A percentile compares a stretch with the other conserved stretches of the same genome.
phyloP scores from a whole-genome alignment of 2,888 invertebrate genomes.

The Rotaria magnacalcarata region DNA sequence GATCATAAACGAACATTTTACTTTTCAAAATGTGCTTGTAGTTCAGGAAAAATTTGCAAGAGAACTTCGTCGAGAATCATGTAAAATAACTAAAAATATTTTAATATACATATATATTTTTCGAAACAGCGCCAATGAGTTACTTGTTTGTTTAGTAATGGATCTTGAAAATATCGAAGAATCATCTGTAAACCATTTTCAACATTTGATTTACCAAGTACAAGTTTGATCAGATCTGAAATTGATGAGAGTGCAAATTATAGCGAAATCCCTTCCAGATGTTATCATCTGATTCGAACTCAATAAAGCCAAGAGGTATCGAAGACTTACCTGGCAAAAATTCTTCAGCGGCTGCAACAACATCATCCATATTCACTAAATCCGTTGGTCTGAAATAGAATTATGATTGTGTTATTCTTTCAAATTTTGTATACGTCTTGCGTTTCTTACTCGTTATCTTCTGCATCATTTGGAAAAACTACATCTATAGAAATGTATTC shows the following conservation, averaged over 20 bases:
- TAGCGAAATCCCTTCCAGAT: background rate
- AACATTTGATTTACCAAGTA: constrained; percentile 10
- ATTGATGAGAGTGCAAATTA: background rate
- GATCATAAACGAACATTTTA: background rate
- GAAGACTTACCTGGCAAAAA: background rate
- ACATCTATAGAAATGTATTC: background rate
- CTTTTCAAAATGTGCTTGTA: constrained; percentile 2
- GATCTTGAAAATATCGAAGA: constrained; percentile 19
- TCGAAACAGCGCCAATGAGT: too few species aligned
- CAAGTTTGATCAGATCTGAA: constrained; percentile 12
- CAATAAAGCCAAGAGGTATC: too few species aligned
- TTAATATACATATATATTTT: background rate
- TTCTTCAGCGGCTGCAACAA: constrained; percentile 17
- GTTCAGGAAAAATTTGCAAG: constrained; percentile 3
- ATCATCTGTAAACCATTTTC: constrained; percentile 30
- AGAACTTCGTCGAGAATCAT: constrained; percentile 33
- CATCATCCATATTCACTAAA: constrained; percentile 4
- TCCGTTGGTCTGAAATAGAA: constrained; percentile 33
- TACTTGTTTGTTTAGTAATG: constrained; percentile 19
- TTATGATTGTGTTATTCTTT: background rate
- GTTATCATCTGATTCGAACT: too few species aligned
- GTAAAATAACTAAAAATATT: constrained; percentile 4
- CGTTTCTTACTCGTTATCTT: background rate
- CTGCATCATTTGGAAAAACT: constrained; percentile 8
- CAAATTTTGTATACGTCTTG: background rate